Evolutionary conservation across 2,113 vertebrate genomes (phyloP), one percentile per base, ranked within the genome.

Genomic region (Panthera uncia): DNA sequence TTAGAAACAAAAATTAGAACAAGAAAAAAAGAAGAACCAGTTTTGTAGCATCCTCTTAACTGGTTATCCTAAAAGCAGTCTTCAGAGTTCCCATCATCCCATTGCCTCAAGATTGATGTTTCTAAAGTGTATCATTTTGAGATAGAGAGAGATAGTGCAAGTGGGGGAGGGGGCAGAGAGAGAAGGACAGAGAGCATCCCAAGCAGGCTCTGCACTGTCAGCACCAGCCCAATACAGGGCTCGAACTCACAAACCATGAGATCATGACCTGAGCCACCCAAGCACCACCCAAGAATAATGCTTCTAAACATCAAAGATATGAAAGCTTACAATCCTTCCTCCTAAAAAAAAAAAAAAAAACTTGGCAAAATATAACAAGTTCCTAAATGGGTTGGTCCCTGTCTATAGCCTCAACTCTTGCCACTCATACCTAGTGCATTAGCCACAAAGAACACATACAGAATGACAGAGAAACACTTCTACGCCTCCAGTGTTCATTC

Each of bases 291-390:
- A 61, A 90, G 14, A 92, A 18, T 63, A 69, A 69, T 8, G 31
- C 50, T 85, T 89, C 83, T 96, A 87, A 95, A 87, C 36, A 91
- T 45, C 29, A 90, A 95, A 92, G 73, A 85, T 27, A 76, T 52
- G 50, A 79, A 87, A 79, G 4, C 10, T 83, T 90, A 69, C 94
- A 93, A 86, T 76, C 36, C 23, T 94, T 96, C 41, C 3, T 9
- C 16, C 57, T 81, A 71, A 31, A 92, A 93, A 87, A 66, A 45
- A 14, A 86, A 5, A 76, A 85, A 7, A n/a, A 31, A 41, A 19
- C 23, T 81, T 93, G 27, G 52, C 71, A 93, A 97, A 78, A 55
- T 57, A 91, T 14, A 95, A 19, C 7, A 81, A 94, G 15, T 50
- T 85, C 82, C 33, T 66, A 97, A 45, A 55, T 89, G 52, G 65